Evolutionary conservation across 30 jellyfish, hydroid and myxozoan species (phyloP).

Genomic region (Aurelia aurita): DNA sequence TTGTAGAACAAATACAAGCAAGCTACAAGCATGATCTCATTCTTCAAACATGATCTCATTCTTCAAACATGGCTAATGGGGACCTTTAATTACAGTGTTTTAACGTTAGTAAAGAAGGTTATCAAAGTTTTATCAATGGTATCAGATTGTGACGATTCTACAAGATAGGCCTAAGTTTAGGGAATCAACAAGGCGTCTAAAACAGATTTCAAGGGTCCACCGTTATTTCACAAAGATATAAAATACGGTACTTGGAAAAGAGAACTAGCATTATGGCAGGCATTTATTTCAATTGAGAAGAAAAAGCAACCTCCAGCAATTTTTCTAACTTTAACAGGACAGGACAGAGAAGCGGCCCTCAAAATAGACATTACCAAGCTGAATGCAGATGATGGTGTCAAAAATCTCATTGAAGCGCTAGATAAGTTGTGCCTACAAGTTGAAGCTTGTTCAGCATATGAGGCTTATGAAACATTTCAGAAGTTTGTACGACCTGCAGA

Average conservation of each 20-base stretch:
- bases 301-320: slow-evolving; percentile 26
- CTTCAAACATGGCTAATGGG: too few relatives aligned
- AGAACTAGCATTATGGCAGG: slow-evolving; percentile 10
- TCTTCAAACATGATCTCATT: too few relatives aligned
- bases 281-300: slow-evolving; percentile 21
- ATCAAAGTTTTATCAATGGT: too few relatives aligned
- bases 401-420: slow-evolving; percentile 23
- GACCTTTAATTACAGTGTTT: too few relatives aligned
- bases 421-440: slow-evolving; percentile 62
- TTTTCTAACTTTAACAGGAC: slow-evolving; percentile 25
- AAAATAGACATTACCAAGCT: not conserved
- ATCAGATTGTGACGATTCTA: too few relatives aligned
- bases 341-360: slow-evolving; percentile 40
- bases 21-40: too few relatives aligned
- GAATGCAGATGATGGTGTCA: slow-evolving; percentile 28
- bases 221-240: slow-evolving; percentile 10
- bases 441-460: slow-evolving; percentile 19
- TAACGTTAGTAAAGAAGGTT: too few relatives aligned
- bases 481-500: slow-evolving; percentile 47
- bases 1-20: too few relatives aligned
- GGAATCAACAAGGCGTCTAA: not conserved
- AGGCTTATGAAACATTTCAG: slow-evolving; percentile 26
- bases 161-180: not conserved
- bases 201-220: slow-evolving; percentile 10
- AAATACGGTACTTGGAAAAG: slow-evolving; percentile 16